phyloP scores from a whole-genome alignment of 2,797 vertebrate genomes.

The Sciurus carolinensis region DNA sequence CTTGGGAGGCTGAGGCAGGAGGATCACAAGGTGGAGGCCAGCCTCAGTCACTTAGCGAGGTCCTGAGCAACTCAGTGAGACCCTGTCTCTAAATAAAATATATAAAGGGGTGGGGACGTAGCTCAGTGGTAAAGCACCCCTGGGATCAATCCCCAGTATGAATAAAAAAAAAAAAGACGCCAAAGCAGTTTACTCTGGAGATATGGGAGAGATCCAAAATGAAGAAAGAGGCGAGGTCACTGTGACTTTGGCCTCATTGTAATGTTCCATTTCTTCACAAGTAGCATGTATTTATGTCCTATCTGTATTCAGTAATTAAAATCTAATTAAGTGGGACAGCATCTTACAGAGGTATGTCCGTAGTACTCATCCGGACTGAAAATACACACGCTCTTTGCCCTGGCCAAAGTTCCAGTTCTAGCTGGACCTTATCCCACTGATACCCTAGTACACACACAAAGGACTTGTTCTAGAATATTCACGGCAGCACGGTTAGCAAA shows the following conservation, averaged over 20 bases:
- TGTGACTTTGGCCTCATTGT: background rate
- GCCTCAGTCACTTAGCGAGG: no score
- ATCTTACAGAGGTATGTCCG: background rate
- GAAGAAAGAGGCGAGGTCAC: background rate
- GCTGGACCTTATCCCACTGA: background rate
- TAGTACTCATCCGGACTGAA: background rate
- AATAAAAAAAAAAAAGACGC: background rate
- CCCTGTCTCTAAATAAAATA: no score
- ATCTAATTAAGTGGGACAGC: background rate
- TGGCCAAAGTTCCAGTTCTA: background rate
- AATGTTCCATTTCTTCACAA: background rate
- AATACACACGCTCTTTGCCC: background rate
- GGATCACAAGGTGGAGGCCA: no score
- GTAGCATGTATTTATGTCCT: background rate
- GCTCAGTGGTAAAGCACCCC: no score
- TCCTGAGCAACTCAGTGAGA: no score
- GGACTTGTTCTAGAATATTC: slow-evolving; percentile 40
- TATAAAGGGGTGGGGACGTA: no score
- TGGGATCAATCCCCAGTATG: no score
- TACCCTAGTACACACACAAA: background rate
- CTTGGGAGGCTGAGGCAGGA: no score
- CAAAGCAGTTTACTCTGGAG: background rate
- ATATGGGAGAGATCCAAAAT: background rate
- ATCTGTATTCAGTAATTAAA: background rate
- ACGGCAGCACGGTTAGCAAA: background rate